Evolutionary conservation across 2,888 invertebrate genomes (phyloP).

Genomic region (Caenorhabditis becei): DNA sequence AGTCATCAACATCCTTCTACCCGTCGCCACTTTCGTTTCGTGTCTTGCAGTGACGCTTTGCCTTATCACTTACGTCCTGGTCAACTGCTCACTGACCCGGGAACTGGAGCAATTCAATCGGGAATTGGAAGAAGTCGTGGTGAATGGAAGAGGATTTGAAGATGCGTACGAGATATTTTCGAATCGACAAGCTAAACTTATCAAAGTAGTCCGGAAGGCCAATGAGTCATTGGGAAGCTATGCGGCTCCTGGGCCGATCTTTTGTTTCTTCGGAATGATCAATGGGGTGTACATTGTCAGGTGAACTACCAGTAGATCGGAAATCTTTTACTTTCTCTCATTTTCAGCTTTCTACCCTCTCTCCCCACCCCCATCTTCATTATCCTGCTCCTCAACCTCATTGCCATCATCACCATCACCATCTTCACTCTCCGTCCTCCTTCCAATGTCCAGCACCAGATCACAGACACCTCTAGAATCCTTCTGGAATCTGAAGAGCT

Average conservation of each 20-base stretch:
- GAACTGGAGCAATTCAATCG: constrained; percentile 35
- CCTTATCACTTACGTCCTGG: constrained; percentile 27
- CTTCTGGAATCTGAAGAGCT: constrained; percentile 39
- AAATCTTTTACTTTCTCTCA: too few species aligned
- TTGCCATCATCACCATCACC: constrained; percentile 26
- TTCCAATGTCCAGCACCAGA: constrained; percentile 24
- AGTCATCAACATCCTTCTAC: background rate
- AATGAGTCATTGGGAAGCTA: constrained; percentile 37
- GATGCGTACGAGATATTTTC: constrained; percentile 6
- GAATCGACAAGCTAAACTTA: constrained; percentile 30
- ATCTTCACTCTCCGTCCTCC: constrained; percentile 39
- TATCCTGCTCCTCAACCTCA: constrained; percentile 33
- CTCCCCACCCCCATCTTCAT: constrained; percentile 17
- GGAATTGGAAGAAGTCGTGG: constrained; percentile 27
- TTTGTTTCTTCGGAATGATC: constrained; percentile 38
- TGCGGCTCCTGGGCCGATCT: constrained; percentile 18
- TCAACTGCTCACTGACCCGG: constrained; percentile 23
- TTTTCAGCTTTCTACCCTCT: constrained; percentile 30
- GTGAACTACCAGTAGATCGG: constrained; percentile 1
- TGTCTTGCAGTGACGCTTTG: constrained; percentile 17
- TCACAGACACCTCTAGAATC: constrained; percentile 20
- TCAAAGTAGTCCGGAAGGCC: constrained; percentile 15
- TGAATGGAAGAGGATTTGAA: constrained; percentile 22
- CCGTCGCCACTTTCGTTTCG: constrained; percentile 15
- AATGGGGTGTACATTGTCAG: constrained; percentile 39